Percentiles rank a stretch among this genome's conserved stretches.
These are phyloP conservation scores for Aphelenchoides avenae DNA, from an alignment of 1,140 invertebrate genomes.

Conservation along the genomic window DNA sequence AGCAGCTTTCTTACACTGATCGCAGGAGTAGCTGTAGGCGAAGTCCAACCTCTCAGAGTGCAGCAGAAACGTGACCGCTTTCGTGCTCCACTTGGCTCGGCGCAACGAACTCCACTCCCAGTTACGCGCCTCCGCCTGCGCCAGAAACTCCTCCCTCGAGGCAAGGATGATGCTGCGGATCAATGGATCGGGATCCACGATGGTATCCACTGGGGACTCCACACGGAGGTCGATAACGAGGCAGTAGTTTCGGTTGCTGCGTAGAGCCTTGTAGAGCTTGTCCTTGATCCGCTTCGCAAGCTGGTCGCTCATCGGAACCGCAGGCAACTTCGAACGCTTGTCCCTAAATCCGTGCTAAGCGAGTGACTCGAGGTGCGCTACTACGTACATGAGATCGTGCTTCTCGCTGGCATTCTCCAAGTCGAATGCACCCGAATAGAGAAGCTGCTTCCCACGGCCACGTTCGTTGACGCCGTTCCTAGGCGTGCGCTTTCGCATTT, in stretches of 20 bases:
- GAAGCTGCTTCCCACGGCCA: slow-evolving; percentile 25
- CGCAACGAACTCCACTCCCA: slow-evolving; percentile 92
- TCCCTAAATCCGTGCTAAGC: too few relatives aligned
- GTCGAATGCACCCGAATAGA: too few relatives aligned
- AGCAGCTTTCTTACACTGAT: slow-evolving; percentile 77
- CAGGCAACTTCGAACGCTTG: too few relatives aligned
- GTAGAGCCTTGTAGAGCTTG: slow-evolving; percentile 96
- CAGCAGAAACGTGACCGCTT: slow-evolving; percentile 94
- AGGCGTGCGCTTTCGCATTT: slow-evolving; percentile 90
- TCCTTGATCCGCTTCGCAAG: slow-evolving; percentile 69
- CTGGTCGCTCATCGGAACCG: too few relatives aligned
- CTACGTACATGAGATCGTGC: too few relatives aligned
- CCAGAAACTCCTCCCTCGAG: slow-evolving; percentile 94
- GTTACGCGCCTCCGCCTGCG: slow-evolving; percentile 95
- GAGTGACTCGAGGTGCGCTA: too few relatives aligned
- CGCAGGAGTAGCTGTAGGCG: slow-evolving; percentile 83
- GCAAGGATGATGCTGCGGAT: slow-evolving; percentile 98
- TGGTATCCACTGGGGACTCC: slow-evolving; percentile 61
- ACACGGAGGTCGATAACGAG: slow-evolving; percentile 81
- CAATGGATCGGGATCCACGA: slow-evolving; percentile 82
- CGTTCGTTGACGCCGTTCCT: slow-evolving; percentile 63
- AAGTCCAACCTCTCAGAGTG: slow-evolving; percentile 86
- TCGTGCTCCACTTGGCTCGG: slow-evolving; percentile 88
- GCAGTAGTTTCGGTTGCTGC: slow-evolving; percentile 95
- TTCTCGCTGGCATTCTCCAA: too few relatives aligned